These are phyloP conservation scores for Aricia artaxerxes DNA, from an alignment of 2,888 invertebrate genomes.

Conservation along the genomic window DNA sequence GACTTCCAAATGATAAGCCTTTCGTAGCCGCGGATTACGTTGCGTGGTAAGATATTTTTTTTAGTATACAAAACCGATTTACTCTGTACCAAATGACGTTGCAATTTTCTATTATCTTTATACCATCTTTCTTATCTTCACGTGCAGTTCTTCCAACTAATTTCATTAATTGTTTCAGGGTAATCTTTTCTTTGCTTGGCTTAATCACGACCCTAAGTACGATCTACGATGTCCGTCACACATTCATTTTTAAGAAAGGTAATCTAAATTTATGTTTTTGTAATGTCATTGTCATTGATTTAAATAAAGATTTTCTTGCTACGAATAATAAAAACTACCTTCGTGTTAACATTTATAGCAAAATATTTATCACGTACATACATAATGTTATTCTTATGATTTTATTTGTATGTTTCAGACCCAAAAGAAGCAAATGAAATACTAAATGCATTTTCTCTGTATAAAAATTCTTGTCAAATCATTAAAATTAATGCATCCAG, in stretches of 20 bases:
- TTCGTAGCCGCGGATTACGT: slow-evolving; percentile 55
- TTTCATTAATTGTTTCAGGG: slow-evolving; percentile 21
- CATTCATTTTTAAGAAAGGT: slow-evolving; percentile 30
- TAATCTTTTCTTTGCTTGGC: slow-evolving; percentile 16
- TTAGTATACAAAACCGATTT: background rate
- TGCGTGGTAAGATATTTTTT: slow-evolving; percentile 46
- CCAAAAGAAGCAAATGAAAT: slow-evolving; percentile 42
- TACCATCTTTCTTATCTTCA: background rate
- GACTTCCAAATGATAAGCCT: slow-evolving; percentile 56
- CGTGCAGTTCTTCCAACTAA: background rate
- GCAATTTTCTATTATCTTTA: background rate
- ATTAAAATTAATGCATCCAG: slow-evolving; percentile 51
- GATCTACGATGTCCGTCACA: slow-evolving; percentile 32
- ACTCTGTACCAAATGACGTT: background rate
- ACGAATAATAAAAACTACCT: too few relatives aligned
- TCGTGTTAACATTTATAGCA: background rate
- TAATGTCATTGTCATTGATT: background rate
- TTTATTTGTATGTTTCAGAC: slow-evolving; percentile 44
- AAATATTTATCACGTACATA: background rate
- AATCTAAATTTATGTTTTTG: background rate
- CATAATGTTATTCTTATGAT: background rate
- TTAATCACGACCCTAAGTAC: slow-evolving; percentile 31
- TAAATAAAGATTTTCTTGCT: background rate
- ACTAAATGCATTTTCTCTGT: slow-evolving; percentile 49
- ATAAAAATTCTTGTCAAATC: slow-evolving; percentile 58